Percentiles rank a stretch among this genome's conserved stretches.
Evolutionary conservation across 1,140 invertebrate genomes (phyloP).

Genomic region (Triops longicaudatus): DNA sequence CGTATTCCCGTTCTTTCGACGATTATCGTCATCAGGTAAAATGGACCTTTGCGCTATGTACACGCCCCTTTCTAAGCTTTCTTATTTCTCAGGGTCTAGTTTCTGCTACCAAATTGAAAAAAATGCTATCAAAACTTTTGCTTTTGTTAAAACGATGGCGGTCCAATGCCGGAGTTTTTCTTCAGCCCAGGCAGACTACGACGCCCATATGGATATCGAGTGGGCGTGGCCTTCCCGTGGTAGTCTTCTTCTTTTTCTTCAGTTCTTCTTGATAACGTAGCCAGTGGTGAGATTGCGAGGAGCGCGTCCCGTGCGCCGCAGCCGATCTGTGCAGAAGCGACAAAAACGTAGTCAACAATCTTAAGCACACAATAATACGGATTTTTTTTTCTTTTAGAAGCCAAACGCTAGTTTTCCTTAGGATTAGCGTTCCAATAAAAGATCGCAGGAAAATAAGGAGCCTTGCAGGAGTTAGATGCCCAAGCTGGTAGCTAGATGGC

Average conservation of each 20-base stretch:
- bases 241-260: background rate
- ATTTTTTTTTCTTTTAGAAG: background rate
- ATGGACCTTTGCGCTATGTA: background rate
- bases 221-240: background rate
- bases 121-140: no score
- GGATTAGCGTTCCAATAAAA: constrained; percentile 15
- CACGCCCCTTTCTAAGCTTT: background rate
- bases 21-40: background rate
- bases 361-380: constrained; percentile 6
- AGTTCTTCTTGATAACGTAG: constrained; percentile 32
- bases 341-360: background rate
- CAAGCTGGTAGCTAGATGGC: background rate
- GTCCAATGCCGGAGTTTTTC: background rate
- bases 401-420: no score
- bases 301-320: constrained; percentile 39
- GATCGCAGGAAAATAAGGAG: background rate
- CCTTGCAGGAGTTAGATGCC: background rate
- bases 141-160: no score
- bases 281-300: constrained; percentile 41
- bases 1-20: no score
- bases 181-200: constrained; percentile 4
- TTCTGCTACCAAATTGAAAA: no score
- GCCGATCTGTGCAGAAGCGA: constrained; percentile 37
- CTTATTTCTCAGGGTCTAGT: no score
- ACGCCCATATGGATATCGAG: constrained; percentile 14